Evolutionary conservation across 2,888 invertebrate species (phyloP), one percentile per base, ranked within the genome.

Genomic region (Apoderus coryli): DNA sequence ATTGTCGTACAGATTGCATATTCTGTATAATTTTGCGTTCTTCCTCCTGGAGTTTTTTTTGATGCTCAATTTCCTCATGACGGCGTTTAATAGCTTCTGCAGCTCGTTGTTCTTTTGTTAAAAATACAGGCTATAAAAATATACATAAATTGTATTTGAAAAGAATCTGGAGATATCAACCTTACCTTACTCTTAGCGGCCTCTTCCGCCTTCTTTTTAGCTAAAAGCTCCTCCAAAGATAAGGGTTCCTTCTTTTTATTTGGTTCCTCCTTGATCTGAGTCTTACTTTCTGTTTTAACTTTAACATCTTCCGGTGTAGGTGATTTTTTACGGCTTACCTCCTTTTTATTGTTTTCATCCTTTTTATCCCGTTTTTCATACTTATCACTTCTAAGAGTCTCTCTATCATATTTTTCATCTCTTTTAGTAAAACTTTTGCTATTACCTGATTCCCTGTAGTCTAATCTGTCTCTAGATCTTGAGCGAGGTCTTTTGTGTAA

Each of bases 201-300:
- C 55, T 95, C 92, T 52, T 93, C 93, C 1, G 88, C 88, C 52
- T 96, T 93, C 53, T 93, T 93, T 58, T 92, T 93, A 0, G 88
- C 81, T 27, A 98, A 61, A 22, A 99, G 57, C 54, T 99, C 95
- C 55, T 98, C 98, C 32, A 99, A 61, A 4, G 96, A 96, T 10
- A 96, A 60, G 0, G 98, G 98, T 52, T 95, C 93, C 28, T 68
- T 72, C 45, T 76, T 76, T 1, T 41, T 25, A 14, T 46, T 32
- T 11, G 33, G 44, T 4, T 55, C 53, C 6, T 34, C 36, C 34
- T 52, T 48, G n/a, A 41, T 16, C 1, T 42, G 40, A 13, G 23
- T 12, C 33, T 44, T 45, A 3, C 27, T 24, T 9, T 51, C 48
- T 2, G 38, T 33, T 36, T 51, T 47, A 4, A 29, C 14, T 31